phyloP scores from a whole-genome alignment of 1,140 invertebrate genomes.

The Myzus persicae region DNA sequence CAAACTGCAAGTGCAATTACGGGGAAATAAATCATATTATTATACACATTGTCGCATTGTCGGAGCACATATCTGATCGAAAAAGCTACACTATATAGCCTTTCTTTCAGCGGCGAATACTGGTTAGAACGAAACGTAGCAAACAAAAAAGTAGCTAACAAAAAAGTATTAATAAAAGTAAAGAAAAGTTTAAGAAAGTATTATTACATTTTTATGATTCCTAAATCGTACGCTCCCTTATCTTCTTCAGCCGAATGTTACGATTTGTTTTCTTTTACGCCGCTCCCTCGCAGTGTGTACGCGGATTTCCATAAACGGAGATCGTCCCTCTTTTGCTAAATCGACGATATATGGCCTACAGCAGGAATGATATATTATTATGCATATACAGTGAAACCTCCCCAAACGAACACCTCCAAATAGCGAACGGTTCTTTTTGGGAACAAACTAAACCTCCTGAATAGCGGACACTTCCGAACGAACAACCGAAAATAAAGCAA shows the following conservation, averaged over 20 bases:
- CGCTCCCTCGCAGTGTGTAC: no score
- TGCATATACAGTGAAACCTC: neutral
- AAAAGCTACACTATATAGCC: neutral
- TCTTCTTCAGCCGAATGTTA: neutral
- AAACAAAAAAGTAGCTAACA: no score
- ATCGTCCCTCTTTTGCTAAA: neutral
- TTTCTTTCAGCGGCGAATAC: neutral
- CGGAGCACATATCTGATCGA: no score
- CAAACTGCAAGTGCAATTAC: neutral
- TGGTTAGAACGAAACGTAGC: neutral
- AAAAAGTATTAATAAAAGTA: no score
- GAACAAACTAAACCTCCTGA: neutral
- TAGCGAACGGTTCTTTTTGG: neutral
- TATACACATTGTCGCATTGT: neutral
- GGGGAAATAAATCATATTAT: neutral
- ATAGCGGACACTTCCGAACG: neutral
- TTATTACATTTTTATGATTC: neutral
- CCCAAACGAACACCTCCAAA: neutral
- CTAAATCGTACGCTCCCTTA: neutral
- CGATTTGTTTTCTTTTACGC: neutral
- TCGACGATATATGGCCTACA: neutral
- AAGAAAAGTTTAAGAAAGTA: neutral
- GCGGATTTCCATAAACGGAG: neutral
- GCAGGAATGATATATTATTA: neutral
- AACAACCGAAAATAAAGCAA: neutral